These are phyloP conservation scores for Oscheius myriophilus DNA, from an alignment of 2,888 invertebrate genomes.

Conservation along the genomic window DNA sequence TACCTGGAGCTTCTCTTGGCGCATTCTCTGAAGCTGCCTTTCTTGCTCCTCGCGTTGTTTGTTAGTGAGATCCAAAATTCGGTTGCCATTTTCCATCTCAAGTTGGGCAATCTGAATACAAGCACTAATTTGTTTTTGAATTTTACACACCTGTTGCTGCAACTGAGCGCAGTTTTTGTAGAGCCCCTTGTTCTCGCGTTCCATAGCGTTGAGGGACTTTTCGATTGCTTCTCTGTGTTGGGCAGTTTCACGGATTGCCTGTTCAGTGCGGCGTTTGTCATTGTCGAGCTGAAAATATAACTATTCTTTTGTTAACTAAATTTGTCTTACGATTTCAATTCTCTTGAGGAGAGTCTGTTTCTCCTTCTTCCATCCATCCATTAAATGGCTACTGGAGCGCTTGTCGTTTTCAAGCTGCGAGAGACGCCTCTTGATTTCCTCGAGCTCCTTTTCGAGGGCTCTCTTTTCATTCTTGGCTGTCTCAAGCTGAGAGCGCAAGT, in stretches of 20 bases:
- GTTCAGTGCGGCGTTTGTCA: constrained; percentile 68
- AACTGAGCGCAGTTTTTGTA: constrained; percentile 70
- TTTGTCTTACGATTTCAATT: constrained; percentile 61
- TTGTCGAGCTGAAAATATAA: constrained; percentile 61
- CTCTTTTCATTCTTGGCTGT: constrained; percentile 66
- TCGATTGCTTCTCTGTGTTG: constrained; percentile 70
- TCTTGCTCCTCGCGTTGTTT: constrained; percentile 70
- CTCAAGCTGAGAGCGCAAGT: constrained; percentile 65
- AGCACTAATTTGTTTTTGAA: not conserved
- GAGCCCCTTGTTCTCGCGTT: constrained; percentile 69
- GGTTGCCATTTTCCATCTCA: constrained; percentile 70
- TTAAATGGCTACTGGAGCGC: constrained; percentile 47
- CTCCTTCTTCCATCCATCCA: constrained; percentile 68
- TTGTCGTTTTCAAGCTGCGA: constrained; percentile 62
- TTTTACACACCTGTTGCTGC: constrained; percentile 59
- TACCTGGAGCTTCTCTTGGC: constrained; percentile 67
- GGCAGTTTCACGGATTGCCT: constrained; percentile 68
- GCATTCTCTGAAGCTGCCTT: constrained; percentile 62
- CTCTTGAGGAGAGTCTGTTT: constrained; percentile 64
- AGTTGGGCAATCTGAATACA: constrained; percentile 62
- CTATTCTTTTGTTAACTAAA: not conserved
- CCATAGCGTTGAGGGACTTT: constrained; percentile 70
- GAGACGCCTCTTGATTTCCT: constrained; percentile 61
- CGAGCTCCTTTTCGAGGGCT: constrained; percentile 59
- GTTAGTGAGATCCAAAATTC: constrained; percentile 68